These are phyloP conservation scores for Hemaris fuciformis DNA, from an alignment of 2,888 invertebrate species.

Conservation along the genomic window DNA sequence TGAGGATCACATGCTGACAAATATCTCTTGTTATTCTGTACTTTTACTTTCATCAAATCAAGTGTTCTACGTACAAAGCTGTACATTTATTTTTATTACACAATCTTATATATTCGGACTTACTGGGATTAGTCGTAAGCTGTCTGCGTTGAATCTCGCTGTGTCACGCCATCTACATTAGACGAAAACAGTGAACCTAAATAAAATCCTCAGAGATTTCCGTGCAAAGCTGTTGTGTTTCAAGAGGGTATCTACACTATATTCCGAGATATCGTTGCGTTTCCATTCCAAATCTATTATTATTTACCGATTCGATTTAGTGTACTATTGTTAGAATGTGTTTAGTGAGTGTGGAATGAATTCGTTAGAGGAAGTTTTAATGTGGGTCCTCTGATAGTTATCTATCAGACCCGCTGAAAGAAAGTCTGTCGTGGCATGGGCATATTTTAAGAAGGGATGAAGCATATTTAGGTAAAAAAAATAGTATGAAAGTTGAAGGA, in stretches of 20 bases:
- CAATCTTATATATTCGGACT: background rate
- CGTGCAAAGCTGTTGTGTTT: conserved; percentile 6
- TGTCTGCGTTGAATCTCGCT: conserved; percentile 5
- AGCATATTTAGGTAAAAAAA: no score
- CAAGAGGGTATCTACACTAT: background rate
- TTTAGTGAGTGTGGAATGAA: no score
- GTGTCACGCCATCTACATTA: conserved; percentile 5
- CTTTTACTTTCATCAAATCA: background rate
- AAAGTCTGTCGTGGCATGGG: no score
- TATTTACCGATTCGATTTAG: background rate
- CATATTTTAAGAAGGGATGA: no score
- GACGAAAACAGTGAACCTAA: conserved; percentile 5
- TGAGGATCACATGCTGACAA: background rate
- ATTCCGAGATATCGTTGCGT: background rate
- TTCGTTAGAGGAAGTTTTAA: no score
- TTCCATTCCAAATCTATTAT: background rate
- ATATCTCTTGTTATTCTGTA: background rate
- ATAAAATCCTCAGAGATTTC: conserved; percentile 9
- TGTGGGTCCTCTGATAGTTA: no score
- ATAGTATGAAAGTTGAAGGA: no score
- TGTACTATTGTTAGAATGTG: no score
- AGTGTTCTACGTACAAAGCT: background rate
- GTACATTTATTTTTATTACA: background rate
- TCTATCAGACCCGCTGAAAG: no score
- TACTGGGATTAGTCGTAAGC: conserved; percentile 7